phyloP scores from a whole-genome alignment of 2,113 vertebrate species.

The Nestor notabilis region DNA sequence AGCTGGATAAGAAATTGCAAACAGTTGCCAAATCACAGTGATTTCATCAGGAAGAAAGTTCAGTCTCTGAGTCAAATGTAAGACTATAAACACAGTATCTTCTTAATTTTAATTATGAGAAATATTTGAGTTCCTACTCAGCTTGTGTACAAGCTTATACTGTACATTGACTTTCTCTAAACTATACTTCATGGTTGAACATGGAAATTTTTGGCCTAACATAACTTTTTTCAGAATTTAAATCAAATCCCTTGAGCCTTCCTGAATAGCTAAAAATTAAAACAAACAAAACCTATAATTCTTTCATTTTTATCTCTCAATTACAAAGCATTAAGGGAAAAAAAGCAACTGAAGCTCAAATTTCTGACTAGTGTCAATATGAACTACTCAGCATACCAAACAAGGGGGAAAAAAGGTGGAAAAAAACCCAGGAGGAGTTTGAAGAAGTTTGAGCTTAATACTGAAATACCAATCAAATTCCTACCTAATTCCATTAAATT shows the following conservation, averaged over 20 bases:
- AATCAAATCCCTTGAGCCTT: neutral
- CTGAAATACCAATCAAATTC: neutral
- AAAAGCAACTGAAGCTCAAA: neutral
- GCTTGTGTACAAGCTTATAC: fast-evolving
- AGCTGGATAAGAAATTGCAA: neutral
- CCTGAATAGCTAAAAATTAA: neutral
- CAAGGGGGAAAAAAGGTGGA: neutral
- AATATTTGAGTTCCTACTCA: neutral
- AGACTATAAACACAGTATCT: neutral
- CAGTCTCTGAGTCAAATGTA: neutral
- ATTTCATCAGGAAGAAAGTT: neutral
- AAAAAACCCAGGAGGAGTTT: neutral
- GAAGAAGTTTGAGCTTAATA: neutral
- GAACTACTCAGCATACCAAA: neutral
- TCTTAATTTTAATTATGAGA: neutral
- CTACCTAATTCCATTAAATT: neutral
- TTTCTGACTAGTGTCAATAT: neutral
- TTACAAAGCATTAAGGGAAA: neutral
- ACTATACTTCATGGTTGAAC: neutral
- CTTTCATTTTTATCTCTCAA: neutral
- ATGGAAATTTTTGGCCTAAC: neutral
- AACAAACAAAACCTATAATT: neutral
- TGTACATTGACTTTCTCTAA: neutral
- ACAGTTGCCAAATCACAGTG: neutral
- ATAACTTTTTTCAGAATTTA: neutral